Percentiles rank a stretch among this genome's conserved stretches.
phyloP scores from a whole-genome alignment of 2,888 invertebrate genomes.

The Pseudococcus viburni region DNA sequence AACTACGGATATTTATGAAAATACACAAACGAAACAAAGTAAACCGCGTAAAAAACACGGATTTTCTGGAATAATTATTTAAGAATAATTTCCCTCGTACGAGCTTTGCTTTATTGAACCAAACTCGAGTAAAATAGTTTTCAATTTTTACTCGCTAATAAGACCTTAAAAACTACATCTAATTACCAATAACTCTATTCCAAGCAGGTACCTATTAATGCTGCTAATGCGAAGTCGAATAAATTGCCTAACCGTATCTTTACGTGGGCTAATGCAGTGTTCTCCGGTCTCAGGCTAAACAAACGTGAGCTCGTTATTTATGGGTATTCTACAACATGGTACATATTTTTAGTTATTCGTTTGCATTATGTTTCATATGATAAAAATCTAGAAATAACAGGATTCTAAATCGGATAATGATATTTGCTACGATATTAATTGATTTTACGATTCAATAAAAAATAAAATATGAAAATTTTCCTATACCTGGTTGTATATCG shows the following conservation, averaged over 20 bases:
- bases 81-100: background rate
- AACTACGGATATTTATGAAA: background rate
- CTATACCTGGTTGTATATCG: background rate
- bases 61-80: background rate
- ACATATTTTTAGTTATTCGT: background rate
- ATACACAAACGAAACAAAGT: background rate
- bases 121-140: background rate
- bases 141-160: background rate
- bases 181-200: background rate
- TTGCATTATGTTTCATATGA: background rate
- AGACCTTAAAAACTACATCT: background rate
- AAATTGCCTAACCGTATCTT: conserved; percentile 14
- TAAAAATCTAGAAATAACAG: background rate
- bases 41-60: background rate
- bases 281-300: background rate
- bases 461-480: background rate
- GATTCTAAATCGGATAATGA: background rate
- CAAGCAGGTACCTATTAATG: background rate
- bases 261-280: background rate
- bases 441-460: background rate
- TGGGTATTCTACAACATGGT: background rate
- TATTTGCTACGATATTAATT: background rate
- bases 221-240: background rate
- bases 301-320: background rate
- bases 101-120: background rate